Base-by-base conservation (phyloP, 2,888 invertebrate species). In the Meteorus colon region DNA sequence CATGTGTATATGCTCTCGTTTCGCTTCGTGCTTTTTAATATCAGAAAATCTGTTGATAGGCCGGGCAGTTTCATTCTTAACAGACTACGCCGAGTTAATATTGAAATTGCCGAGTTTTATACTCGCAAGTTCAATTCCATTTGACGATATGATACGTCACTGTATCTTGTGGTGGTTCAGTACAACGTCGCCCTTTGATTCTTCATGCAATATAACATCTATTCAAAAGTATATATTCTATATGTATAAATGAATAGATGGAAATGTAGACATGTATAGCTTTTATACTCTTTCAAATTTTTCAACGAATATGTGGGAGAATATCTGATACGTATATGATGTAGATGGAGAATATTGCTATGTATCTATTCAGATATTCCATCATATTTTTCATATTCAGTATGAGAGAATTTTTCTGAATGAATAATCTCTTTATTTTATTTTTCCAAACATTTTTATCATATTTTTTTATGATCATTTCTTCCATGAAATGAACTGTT, bases 21-120 rank as follows among this genome's bases (percentile, higher is more conserved):
- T 51, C 24, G 37, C 59, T 70, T 31, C 37, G 51, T 59, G 59
- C 59, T 70, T 70, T 70, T 70, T 70, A 70, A 70, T 70, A 70
- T 70, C 24, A 29, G 14, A 31, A 31, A 68, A 41, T 41, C 8
- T 12, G 41, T 68, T 48, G 24, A 48, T 51, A 68, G 16, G 48
- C 41, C 12, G 41, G 8, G 10, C 16, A 31, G 55, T 29, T 27
- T 29, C 24, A 14, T n/a, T 19, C 37, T 48, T 67, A 67, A 41
- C 16, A 67, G 27, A 67, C 67, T 67, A 14, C 27, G 16, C 48
- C 5, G 24, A 68, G 55, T 59, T 70, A 70, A 70, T 70, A 70
- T 70, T 59, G 69, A 19, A 70, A 70, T 16, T 69, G 31, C 31
- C 31, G 34, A 55, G 55, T 69, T 69, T 16, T 55, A 55, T 69